Conservation (phyloP, 2,888 invertebrate species). For the Lasioglossum oenotherae region DNA sequence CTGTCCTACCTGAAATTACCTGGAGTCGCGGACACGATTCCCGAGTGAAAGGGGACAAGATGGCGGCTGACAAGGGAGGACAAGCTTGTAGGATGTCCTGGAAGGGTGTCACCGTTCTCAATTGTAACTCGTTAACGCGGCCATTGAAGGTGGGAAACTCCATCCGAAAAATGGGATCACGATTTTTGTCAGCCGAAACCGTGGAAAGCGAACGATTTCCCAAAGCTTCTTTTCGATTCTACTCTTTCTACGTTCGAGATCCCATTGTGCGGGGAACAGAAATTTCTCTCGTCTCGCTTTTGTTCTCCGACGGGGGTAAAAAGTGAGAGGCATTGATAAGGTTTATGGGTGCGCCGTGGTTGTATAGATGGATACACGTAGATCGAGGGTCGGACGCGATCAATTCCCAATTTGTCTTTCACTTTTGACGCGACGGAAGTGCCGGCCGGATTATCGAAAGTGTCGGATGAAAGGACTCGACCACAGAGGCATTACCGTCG, state of each 20-base stretch:
- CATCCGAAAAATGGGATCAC: neutral
- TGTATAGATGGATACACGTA: neutral
- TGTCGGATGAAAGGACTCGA: slow-evolving; percentile 52
- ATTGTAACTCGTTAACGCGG: slow-evolving; percentile 79
- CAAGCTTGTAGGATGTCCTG: slow-evolving; percentile 57
- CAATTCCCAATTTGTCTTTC: slow-evolving; percentile 57
- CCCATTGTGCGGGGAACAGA: neutral
- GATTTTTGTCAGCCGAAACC: slow-evolving; percentile 1
- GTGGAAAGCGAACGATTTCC: slow-evolving; percentile 42
- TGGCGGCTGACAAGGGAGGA: slow-evolving; percentile 52
- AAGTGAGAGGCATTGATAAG: slow-evolving; percentile 17
- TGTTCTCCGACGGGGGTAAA: slow-evolving; percentile 9
- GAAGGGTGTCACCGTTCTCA: slow-evolving; percentile 68
- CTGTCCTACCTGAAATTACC: slow-evolving; percentile 57
- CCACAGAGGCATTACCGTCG: slow-evolving; percentile 56
- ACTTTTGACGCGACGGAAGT: slow-evolving; percentile 52
- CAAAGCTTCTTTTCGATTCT: neutral
- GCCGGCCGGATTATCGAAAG: slow-evolving; percentile 49
- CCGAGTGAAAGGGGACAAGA: slow-evolving; percentile 50
- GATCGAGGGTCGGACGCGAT: slow-evolving; percentile 31
- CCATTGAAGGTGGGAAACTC: slow-evolving; percentile 68
- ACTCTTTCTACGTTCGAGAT: neutral
- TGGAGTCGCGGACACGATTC: slow-evolving; percentile 56
- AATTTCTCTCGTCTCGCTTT: neutral
- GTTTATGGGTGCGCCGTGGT: neutral